Evolutionary conservation across 2,113 vertebrate species (phyloP).

Genomic region (Colius striatus): DNA sequence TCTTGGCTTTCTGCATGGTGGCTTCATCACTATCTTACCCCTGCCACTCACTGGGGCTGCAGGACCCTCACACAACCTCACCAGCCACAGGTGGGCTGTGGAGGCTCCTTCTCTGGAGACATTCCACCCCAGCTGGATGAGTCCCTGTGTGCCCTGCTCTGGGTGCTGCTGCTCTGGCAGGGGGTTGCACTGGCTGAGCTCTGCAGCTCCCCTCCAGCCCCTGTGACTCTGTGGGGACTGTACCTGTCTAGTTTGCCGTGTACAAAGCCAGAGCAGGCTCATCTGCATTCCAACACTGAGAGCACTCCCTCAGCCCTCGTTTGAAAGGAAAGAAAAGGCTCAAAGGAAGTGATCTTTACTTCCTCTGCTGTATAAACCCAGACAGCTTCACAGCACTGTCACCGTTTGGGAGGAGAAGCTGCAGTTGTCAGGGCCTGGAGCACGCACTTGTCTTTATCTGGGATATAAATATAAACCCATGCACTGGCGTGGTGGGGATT

Average conservation of each 20-base stretch:
- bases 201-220: background rate
- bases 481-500: background rate
- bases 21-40: background rate
- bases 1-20: background rate
- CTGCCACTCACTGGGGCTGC: background rate
- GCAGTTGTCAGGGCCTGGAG: background rate
- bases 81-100: background rate
- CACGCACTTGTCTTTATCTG: background rate
- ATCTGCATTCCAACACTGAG: background rate
- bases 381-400: conserved; percentile 15
- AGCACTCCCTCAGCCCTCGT: background rate
- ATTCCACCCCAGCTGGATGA: too few species aligned
- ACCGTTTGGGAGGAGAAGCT: conserved; percentile 1
- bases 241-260: background rate
- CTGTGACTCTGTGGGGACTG: background rate
- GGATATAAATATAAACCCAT: conserved; percentile 23
- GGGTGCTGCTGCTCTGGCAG: too few species aligned
- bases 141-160: too few species aligned
- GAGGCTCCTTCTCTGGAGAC: too few species aligned
- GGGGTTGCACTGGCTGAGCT: too few species aligned
- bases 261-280: conserved; percentile 3
- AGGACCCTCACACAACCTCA: background rate
- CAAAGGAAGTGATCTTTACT: conserved; percentile 12
- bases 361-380: conserved; percentile 14
- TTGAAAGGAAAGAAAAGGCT: background rate